Evolutionary conservation across 2,888 invertebrate species (phyloP).

Genomic region (Gnatocerus cornutus): DNA sequence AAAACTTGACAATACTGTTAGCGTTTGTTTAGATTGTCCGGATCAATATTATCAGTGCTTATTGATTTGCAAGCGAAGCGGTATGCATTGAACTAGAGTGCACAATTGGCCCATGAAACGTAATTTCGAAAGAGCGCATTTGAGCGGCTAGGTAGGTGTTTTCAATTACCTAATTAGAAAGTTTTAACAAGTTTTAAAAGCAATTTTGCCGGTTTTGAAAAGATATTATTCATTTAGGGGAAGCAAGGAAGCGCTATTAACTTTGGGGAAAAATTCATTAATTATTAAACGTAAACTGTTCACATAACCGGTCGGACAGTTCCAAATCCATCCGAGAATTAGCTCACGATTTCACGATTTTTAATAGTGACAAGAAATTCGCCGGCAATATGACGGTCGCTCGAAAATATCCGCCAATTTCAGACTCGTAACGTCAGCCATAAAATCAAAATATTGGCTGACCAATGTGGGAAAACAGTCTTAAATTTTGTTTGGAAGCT

Average conservation of each 20-base stretch:
- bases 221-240: constrained; percentile 68
- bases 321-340: constrained; percentile 1
- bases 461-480: constrained; percentile 65
- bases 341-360: too few relatives aligned
- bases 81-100: constrained; percentile 3
- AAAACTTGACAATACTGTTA: constrained; percentile 3
- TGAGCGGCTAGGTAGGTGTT: constrained; percentile 60
- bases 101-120: constrained; percentile 22
- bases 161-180: constrained; percentile 70
- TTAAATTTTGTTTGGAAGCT: constrained; percentile 60
- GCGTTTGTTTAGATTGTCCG: constrained; percentile 1
- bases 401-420: constrained; percentile 32
- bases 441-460: constrained; percentile 68
- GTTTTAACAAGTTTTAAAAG: constrained; percentile 70
- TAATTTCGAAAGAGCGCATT: constrained; percentile 13
- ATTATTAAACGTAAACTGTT: constrained; percentile 57
- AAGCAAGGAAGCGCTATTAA: constrained; percentile 55
- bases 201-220: constrained; percentile 68
- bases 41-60: constrained; percentile 33
- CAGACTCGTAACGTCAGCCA: constrained; percentile 59
- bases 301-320: constrained; percentile 47
- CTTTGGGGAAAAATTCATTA: constrained; percentile 54
- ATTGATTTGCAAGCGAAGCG: constrained; percentile 19
- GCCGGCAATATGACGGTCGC: constrained; percentile 39
- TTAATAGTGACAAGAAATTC: background rate